Evolutionary conservation across 92 coral and sea anemone genomes (phyloP).

Genomic region (Phenganax marumi): DNA sequence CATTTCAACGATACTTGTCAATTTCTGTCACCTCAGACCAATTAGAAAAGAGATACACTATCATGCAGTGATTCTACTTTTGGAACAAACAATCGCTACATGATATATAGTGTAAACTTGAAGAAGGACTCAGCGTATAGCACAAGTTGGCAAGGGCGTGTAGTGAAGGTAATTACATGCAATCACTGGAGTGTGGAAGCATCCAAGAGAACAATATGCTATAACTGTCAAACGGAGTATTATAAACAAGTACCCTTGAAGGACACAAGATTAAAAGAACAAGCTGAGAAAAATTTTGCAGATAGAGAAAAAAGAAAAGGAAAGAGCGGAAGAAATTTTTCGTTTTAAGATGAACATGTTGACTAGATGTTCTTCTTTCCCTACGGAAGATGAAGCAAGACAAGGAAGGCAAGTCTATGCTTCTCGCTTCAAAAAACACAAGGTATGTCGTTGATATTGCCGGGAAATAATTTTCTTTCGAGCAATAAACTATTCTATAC

Average conservation of each 20-base stretch:
- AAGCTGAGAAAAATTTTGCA: background rate
- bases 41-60: too few relatives aligned
- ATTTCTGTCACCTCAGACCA: too few relatives aligned
- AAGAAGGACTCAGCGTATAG: background rate
- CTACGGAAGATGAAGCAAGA: background rate
- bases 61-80: too few relatives aligned
- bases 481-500: background rate
- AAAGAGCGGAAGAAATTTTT: background rate
- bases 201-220: background rate
- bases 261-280: background rate
- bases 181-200: background rate
- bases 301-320: background rate
- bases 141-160: background rate
- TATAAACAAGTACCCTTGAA: background rate
- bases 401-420: background rate
- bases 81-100: too few relatives aligned
- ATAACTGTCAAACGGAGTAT: background rate
- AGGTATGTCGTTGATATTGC: constrained; percentile 2
- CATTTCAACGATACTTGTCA: too few relatives aligned
- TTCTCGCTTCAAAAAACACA: background rate
- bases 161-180: background rate
- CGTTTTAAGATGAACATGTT: background rate
- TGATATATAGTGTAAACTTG: too few relatives aligned
- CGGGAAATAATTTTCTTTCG: too few relatives aligned
- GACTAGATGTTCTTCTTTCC: background rate